These are phyloP conservation scores for Dasysyrphus albostriatus DNA, from an alignment of 2,888 invertebrate species.

Conservation along the genomic window DNA sequence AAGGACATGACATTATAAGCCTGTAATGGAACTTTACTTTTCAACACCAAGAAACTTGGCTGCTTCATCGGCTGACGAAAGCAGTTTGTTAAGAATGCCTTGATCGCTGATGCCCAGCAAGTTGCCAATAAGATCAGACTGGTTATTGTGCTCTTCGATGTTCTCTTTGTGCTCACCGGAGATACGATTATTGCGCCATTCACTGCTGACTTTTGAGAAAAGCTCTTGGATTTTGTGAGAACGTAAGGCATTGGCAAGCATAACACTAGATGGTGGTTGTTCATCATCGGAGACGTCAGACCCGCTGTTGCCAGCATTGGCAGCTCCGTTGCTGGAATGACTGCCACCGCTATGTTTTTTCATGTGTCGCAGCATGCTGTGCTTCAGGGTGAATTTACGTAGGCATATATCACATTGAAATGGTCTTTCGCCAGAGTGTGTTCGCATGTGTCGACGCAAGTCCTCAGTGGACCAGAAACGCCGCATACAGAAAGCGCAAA, in stretches of 20 bases:
- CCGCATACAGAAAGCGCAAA: slow-evolving; percentile 96
- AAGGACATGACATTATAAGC: neutral
- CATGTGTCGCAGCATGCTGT: slow-evolving; percentile 96
- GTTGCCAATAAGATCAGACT: slow-evolving; percentile 93
- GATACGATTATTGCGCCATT: slow-evolving; percentile 80
- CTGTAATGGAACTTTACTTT: slow-evolving; percentile 82
- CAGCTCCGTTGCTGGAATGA: slow-evolving; percentile 81
- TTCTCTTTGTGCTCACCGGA: slow-evolving; percentile 82
- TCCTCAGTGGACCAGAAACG: slow-evolving; percentile 98
- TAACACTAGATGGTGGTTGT: slow-evolving; percentile 77
- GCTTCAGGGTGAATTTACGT: slow-evolving; percentile 95
- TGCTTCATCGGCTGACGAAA: slow-evolving; percentile 93
- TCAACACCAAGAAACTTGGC: slow-evolving; percentile 94
- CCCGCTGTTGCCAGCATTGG: slow-evolving; percentile 79
- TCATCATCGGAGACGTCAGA: slow-evolving; percentile 84
- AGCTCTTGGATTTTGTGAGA: slow-evolving; percentile 82
- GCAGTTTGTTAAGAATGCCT: slow-evolving; percentile 92
- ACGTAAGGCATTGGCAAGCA: slow-evolving; percentile 77
- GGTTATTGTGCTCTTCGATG: slow-evolving; percentile 77
- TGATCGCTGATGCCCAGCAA: slow-evolving; percentile 94
- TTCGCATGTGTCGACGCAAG: slow-evolving; percentile 95
- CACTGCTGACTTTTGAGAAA: slow-evolving; percentile 80
- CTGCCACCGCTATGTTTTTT: slow-evolving; percentile 92
- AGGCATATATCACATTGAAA: slow-evolving; percentile 96
- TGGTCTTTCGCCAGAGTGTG: slow-evolving; percentile 96